A percentile compares a stretch with the other conserved stretches of the same genome.
Evolutionary conservation across 2,113 vertebrate genomes (phyloP).

Genomic region (Chunga burmeisteri): DNA sequence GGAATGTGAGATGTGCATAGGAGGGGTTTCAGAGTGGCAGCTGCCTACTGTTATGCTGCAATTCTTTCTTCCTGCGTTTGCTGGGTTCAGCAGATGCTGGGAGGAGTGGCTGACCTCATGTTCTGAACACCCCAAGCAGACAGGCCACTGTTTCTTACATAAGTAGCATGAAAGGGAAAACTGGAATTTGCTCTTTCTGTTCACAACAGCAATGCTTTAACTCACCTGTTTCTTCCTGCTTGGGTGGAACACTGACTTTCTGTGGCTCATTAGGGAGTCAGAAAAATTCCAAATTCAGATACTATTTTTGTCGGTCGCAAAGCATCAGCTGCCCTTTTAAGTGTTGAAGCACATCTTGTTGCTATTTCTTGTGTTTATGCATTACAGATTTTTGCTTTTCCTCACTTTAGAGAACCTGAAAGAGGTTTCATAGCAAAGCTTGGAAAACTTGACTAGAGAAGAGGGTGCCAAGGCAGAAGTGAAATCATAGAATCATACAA

Average conservation of each 20-base stretch:
- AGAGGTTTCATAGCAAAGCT: neutral
- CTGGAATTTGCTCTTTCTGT: neutral
- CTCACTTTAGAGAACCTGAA: neutral
- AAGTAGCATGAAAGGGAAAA: neutral
- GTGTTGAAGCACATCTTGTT: neutral
- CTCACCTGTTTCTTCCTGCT: neutral
- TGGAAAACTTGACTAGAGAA: neutral
- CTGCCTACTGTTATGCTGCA: neutral
- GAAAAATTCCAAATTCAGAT: neutral
- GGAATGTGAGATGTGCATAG: neutral
- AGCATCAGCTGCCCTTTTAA: neutral
- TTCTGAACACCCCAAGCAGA: neutral
- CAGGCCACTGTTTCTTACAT: neutral
- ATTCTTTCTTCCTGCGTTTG: accelerated
- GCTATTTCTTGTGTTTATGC: neutral
- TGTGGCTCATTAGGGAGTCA: neutral
- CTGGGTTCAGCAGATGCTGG: neutral
- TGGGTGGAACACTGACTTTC: neutral
- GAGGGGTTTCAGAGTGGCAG: neutral
- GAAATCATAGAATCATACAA: neutral
- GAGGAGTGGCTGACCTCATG: neutral
- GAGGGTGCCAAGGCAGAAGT: neutral
- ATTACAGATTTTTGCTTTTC: neutral
- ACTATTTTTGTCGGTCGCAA: neutral
- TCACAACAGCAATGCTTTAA: neutral